Evolutionary conservation across 2,888 invertebrate genomes (phyloP), one percentile per base, ranked within the genome.

Genomic region (Orchesellides sinensis): DNA sequence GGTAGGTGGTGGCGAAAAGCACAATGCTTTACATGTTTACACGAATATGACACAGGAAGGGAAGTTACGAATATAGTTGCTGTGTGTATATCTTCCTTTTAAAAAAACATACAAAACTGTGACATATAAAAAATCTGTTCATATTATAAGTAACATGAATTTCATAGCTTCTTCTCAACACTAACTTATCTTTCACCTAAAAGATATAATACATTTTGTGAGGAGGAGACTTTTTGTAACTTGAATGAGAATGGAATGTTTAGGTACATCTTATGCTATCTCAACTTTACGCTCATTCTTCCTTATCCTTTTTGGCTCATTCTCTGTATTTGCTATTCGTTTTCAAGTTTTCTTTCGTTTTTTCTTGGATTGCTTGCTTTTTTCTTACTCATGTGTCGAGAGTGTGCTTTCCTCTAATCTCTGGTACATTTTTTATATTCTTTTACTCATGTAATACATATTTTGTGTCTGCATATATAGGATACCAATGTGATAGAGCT

Each of bases 401-500:
- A 70, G 65, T 68, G 52, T 70, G 78, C 70, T 61, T 66, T 23
- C 27, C 61, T 49, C 73, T 83, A 72, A 72, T 83, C 83, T 52
- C 61, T 72, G 47, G 59, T 73, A 65, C 72, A 68, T 47, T 68
- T 70, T 66, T 59, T 61, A 70, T 23, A 35, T 68, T 59, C 40
- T 56, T 74, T 82, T 45, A 65, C 49, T 69, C 56, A 73, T 66
- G n/a, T n/a, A 69, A 8, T 45, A 12, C 21, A 12, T 52, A 21
- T 52, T n/a, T n/a, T n/a, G 12, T 52, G 21, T 12, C 45, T 70
- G 29, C 73, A 23, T 77, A 68, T 84, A 35, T 74, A 87, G 87
- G 87, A 87, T 83, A 86, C 87, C 35, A 87, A 84, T 85, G 84
- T 86, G 79, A 87, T 87, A 78, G 88, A 88, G 83, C 84, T 88